Evolutionary conservation across 1,140 invertebrate species (phyloP), one percentile per base, ranked within the genome.

Genomic region (Apocrypta bakeri): DNA sequence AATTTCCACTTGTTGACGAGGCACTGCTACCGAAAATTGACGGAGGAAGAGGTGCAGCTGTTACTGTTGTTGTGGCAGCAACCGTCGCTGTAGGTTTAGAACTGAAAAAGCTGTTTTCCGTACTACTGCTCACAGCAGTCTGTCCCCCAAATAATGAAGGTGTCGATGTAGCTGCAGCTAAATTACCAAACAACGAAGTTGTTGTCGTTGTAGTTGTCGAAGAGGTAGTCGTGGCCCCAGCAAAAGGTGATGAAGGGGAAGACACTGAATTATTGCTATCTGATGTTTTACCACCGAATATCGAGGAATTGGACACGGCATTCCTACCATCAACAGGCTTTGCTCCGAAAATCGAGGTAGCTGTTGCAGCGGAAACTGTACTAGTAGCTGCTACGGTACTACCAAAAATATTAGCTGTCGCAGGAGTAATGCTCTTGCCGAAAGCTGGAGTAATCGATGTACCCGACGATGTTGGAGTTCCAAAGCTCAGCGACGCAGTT

Each of bases 391-490:
- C 29, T 27, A 25, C 33, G 4, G 48, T 29, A 9, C 42, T 33
- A 17, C 40, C 73, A 33, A 63, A 63, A 37, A 24, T 77, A 66
- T 77, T 77, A 3, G 8, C 61, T 56, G 48, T 56, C 33, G 29
- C 29, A 17, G 80, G 29, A 17, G 72, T 3, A 0, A 68, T 73
- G 11, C 40, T 37, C 64, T 87, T 88, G 2, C 83, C 79, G 40
- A 88, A 88, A 2, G 81, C 73, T 3, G 88, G 81, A 29, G 86
- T 64, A 21, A 83, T 86, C 1, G 87, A 82, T 1, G 74, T 72
- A 0, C 21, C 31, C 24, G 84, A 56, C 12, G 64, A 40, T 0
- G 82, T 24, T 0, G 83, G 29, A n/a, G 81, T 73, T 33, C 83
- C 86, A 24, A 87, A 87, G 66, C 63, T 84, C 24, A 84, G 27